A percentile compares a stretch with the other conserved stretches of the same genome.
Evolutionary conservation across 2,888 invertebrate species (phyloP).

Genomic region (Nephrotoma guestfalica): DNA sequence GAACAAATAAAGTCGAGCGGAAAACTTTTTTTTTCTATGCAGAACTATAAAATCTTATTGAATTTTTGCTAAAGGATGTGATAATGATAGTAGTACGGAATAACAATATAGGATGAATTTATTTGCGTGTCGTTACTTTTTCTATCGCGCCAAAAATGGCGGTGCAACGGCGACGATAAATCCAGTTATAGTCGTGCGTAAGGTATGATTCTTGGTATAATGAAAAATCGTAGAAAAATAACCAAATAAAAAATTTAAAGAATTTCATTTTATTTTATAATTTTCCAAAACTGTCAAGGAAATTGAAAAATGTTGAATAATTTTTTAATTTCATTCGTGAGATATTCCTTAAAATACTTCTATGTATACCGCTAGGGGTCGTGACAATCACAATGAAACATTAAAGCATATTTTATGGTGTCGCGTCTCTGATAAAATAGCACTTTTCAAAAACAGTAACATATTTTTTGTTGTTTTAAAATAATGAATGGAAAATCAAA

Average conservation of each 20-base stretch:
- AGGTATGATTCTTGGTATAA: background rate
- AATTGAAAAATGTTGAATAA: background rate
- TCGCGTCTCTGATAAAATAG: no score
- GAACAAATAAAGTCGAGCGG: background rate
- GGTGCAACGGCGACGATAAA: background rate
- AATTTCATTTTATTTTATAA: background rate
- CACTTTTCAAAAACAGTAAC: no score
- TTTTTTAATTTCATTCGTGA: background rate
- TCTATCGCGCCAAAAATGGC: background rate
- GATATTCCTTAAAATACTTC: background rate
- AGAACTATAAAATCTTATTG: background rate
- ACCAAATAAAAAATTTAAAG: background rate
- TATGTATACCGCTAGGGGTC: no score
- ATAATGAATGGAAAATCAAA: no score
- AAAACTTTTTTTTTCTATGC: background rate
- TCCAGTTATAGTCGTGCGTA: background rate
- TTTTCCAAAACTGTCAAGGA: background rate
- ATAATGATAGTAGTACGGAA: background rate
- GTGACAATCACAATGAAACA: no score
- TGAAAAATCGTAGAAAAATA: background rate
- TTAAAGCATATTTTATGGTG: no score
- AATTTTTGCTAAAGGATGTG: background rate
- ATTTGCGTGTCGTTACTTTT: background rate
- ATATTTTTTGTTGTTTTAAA: no score
- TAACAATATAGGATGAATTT: background rate